These are phyloP conservation scores for Lota lota DNA, from an alignment of 2,113 vertebrate species.

Conservation along the genomic window DNA sequence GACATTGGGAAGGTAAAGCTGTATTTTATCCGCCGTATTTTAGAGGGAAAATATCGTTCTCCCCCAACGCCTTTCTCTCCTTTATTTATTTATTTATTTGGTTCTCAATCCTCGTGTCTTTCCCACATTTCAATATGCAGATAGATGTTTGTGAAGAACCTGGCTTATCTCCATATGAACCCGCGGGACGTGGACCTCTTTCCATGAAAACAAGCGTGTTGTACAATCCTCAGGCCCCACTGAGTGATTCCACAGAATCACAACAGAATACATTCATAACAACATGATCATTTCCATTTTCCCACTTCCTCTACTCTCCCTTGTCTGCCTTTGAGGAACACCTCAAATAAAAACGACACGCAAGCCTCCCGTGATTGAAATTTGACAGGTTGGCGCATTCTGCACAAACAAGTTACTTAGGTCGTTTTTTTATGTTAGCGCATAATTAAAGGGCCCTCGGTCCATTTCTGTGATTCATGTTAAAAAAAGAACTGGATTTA, in stretches of 20 bases:
- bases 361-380: too few species aligned
- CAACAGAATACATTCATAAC: conserved; percentile 26
- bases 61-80: neutral
- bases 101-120: conserved; percentile 20
- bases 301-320: too few species aligned
- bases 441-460: too few species aligned
- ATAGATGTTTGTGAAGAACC: conserved; percentile 59
- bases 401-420: too few species aligned
- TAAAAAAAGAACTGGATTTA: too few species aligned
- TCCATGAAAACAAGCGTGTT: conserved; percentile 43
- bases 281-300: neutral
- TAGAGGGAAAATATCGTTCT: neutral
- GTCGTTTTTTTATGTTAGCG: too few species aligned
- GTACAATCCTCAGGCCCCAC: conserved; percentile 44
- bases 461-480: too few species aligned
- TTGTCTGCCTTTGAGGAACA: conserved; percentile 20
- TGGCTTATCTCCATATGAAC: conserved; percentile 55
- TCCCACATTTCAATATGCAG: conserved; percentile 55
- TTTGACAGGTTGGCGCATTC: too few species aligned
- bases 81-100: neutral
- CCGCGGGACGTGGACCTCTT: conserved; percentile 37
- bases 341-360: too few species aligned
- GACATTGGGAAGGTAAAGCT: too few species aligned
- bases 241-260: conserved; percentile 42
- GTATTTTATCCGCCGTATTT: too few species aligned